phyloP scores from a whole-genome alignment of 2,797 vertebrate species.

The Buphagus erythrorhynchus region DNA sequence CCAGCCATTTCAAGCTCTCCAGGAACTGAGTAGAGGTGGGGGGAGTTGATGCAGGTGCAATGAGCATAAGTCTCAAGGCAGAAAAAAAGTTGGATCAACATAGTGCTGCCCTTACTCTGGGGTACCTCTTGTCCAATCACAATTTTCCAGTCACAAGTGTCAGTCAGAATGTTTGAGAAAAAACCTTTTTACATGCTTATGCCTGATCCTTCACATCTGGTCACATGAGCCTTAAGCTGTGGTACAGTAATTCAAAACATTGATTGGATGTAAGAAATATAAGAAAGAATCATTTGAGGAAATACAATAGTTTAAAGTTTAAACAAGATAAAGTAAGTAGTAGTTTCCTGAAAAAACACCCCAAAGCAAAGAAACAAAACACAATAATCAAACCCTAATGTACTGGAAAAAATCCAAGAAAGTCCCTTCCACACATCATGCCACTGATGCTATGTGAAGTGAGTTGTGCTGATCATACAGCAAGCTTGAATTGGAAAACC shows the following conservation, averaged over 20 bases:
- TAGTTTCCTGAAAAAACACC: neutral
- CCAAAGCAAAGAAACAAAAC: neutral
- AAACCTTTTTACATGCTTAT: neutral
- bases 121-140: neutral
- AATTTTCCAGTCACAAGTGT: neutral
- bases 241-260: neutral
- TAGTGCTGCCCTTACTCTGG: neutral
- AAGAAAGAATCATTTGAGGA: neutral
- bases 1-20: neutral
- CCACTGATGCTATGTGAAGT: neutral
- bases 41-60: neutral
- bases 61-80: neutral
- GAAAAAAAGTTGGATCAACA: neutral
- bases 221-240: neutral
- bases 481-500: neutral
- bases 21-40: neutral
- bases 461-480: neutral
- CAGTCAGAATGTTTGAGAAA: neutral
- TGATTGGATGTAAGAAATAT: neutral
- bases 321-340: neutral
- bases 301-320: neutral
- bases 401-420: neutral
- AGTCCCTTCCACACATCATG: neutral
- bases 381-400: neutral
- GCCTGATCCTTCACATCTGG: neutral